Percentiles rank a stretch among this genome's conserved stretches.
These are phyloP conservation scores for Siniperca undulata DNA, from an alignment of 2,797 vertebrate genomes.

Conservation along the genomic window DNA sequence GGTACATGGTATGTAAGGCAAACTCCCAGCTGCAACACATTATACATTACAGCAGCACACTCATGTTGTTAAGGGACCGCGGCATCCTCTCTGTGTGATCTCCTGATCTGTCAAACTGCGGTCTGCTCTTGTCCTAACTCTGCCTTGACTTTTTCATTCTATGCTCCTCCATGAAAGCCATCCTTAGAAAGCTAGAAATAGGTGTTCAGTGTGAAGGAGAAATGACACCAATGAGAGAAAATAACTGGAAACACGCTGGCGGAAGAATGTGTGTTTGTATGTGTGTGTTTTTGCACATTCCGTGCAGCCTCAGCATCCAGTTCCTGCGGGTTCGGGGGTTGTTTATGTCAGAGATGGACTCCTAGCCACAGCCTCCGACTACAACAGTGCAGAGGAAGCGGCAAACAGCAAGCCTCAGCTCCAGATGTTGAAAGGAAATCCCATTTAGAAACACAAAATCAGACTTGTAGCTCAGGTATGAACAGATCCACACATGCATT, in stretches of 20 bases:
- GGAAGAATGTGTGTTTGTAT: constrained; percentile 14
- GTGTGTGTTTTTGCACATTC: constrained; percentile 14
- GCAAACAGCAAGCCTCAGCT: constrained; percentile 27
- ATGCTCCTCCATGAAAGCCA: constrained; percentile 56
- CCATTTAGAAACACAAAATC: constrained; percentile 34
- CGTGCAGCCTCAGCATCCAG: constrained; percentile 27
- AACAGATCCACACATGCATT: constrained; percentile 12
- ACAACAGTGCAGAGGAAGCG: constrained; percentile 32
- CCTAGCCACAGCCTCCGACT: constrained; percentile 23
- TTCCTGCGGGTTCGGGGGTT: constrained; percentile 4
- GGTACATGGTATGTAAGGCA: constrained; percentile 48
- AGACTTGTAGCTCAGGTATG: constrained; percentile 33
- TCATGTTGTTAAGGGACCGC: constrained; percentile 65
- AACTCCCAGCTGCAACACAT: constrained; percentile 71
- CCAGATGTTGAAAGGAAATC: constrained; percentile 40
- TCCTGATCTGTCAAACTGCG: constrained; percentile 67
- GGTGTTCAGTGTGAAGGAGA: constrained; percentile 56
- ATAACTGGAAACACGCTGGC: constrained; percentile 43
- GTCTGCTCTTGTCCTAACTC: constrained; percentile 67
- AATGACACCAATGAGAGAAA: constrained; percentile 63
- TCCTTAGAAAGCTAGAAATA: constrained; percentile 58
- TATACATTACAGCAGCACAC: constrained; percentile 59
- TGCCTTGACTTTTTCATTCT: constrained; percentile 44
- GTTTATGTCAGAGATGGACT: constrained; percentile 34
- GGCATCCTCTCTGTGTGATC: constrained; percentile 69